Percentiles rank a stretch among this genome's conserved stretches.
phyloP scores from a whole-genome alignment of 2,888 invertebrate species.

The Habroteleia sp. region DNA sequence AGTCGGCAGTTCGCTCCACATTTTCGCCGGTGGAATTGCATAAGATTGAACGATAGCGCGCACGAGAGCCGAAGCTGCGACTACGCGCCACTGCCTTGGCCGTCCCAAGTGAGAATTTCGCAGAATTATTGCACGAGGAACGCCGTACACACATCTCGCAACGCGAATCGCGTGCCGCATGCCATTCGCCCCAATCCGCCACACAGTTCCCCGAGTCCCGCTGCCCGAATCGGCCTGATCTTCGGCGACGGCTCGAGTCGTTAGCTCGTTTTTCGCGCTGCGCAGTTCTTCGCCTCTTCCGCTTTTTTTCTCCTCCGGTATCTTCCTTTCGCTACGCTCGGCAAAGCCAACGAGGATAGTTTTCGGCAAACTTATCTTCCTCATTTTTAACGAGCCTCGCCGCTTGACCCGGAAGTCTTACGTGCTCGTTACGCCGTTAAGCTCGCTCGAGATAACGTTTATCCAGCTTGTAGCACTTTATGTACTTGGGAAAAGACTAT shows the following conservation, averaged over 20 bases:
- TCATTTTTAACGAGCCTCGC: constrained; percentile 30
- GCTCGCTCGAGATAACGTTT: constrained; percentile 39
- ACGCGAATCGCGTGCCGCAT: constrained; percentile 68
- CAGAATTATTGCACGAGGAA: constrained; percentile 68
- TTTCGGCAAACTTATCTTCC: constrained; percentile 35
- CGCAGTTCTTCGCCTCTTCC: not conserved
- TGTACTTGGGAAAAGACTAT: constrained; percentile 40
- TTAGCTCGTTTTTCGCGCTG: constrained; percentile 1
- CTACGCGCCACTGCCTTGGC: constrained; percentile 13
- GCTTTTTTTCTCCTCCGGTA: not conserved
- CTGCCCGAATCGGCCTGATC: constrained; percentile 13
- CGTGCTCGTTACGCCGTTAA: constrained; percentile 32
- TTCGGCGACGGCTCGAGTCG: constrained; percentile 13
- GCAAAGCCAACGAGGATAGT: constrained; percentile 1
- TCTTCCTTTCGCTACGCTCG: not conserved
- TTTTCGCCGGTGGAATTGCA: constrained; percentile 76
- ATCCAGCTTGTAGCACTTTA: constrained; percentile 44
- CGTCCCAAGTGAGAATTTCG: constrained; percentile 68
- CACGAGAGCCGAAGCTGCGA: constrained; percentile 68
- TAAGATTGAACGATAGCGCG: constrained; percentile 76
- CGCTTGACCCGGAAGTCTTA: constrained; percentile 42
- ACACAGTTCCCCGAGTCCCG: constrained; percentile 3
- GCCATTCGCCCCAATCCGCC: constrained; percentile 60
- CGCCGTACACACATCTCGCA: constrained; percentile 53
- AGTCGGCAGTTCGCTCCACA: constrained; percentile 71